Conservation (phyloP, 2,113 vertebrate genomes). For the Osmerus eperlanus region DNA sequence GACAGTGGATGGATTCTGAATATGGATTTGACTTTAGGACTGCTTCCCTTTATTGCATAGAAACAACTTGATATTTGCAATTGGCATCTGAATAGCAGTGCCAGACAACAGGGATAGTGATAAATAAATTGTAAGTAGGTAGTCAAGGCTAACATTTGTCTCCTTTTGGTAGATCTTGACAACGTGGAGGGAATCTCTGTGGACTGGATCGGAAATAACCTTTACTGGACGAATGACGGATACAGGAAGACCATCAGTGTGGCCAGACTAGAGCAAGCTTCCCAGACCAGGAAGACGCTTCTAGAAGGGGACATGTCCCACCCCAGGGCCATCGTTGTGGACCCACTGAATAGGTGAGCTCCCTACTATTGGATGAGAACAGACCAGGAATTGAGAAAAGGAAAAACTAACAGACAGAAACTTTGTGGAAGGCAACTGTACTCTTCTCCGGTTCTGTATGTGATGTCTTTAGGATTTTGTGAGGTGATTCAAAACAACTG, state of each 20-base stretch:
- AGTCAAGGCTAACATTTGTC: background rate
- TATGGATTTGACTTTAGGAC: background rate
- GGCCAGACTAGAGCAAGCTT: constrained; percentile 88
- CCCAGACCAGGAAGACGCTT: constrained; percentile 89
- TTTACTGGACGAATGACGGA: constrained; percentile 99
- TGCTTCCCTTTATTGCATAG: background rate
- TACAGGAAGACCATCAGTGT: constrained; percentile 94
- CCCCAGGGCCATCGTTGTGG: constrained; percentile 93
- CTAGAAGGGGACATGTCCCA: constrained; percentile 97
- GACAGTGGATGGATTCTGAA: constrained; percentile 22
- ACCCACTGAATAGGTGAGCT: constrained; percentile 89
- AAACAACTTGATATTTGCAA: too few relatives aligned
- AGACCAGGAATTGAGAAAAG: too few relatives aligned
- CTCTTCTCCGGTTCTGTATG: too few relatives aligned
- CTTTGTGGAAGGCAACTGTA: too few relatives aligned
- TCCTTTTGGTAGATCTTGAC: constrained; percentile 81
- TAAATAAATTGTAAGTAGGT: background rate
- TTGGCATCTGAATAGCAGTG: too few relatives aligned
- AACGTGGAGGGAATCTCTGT: constrained; percentile 98
- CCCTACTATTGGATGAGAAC: too few relatives aligned
- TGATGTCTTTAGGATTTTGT: too few relatives aligned
- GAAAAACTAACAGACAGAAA: too few relatives aligned
- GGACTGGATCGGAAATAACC: constrained; percentile 97
- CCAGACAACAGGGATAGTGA: background rate
- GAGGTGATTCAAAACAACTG: too few relatives aligned